phyloP scores from a whole-genome alignment of 2,888 invertebrate genomes.

The Watsonalla cultraria region DNA sequence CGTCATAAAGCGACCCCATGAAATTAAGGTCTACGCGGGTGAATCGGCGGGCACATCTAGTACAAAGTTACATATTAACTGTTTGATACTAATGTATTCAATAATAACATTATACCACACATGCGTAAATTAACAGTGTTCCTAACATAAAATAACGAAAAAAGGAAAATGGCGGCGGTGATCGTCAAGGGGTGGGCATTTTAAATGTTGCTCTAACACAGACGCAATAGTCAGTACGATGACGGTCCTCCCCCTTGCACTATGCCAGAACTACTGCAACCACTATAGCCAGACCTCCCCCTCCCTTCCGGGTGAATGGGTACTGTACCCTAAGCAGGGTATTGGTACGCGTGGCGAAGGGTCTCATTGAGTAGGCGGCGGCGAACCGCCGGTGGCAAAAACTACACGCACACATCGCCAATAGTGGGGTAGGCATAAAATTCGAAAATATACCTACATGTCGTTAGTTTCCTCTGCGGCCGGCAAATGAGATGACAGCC shows the following conservation, averaged over 20 bases:
- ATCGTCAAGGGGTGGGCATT: slow-evolving; percentile 74
- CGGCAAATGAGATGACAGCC: slow-evolving; percentile 66
- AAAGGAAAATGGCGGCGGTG: slow-evolving; percentile 66
- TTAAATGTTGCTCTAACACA: slow-evolving; percentile 76
- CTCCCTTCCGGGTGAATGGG: slow-evolving; percentile 16
- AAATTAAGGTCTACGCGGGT: no score
- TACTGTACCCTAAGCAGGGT: slow-evolving; percentile 14
- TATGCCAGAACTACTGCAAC: slow-evolving; percentile 58
- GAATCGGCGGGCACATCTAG: no score
- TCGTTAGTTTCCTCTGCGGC: slow-evolving; percentile 48
- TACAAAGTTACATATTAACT: slow-evolving; percentile 2
- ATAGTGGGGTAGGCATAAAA: slow-evolving; percentile 60
- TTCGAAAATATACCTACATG: slow-evolving; percentile 68
- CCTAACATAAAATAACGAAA: slow-evolving; percentile 33
- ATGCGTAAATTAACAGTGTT: slow-evolving; percentile 5
- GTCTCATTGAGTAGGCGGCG: slow-evolving; percentile 34
- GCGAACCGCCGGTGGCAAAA: slow-evolving; percentile 44
- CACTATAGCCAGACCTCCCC: slow-evolving; percentile 31
- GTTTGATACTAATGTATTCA: neutral
- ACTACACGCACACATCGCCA: slow-evolving; percentile 46
- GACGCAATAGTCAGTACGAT: slow-evolving; percentile 70
- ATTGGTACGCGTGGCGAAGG: slow-evolving; percentile 30
- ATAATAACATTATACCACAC: neutral
- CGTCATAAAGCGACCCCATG: no score
- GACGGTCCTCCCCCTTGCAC: slow-evolving; percentile 58